These are phyloP conservation scores for Clarias fuscus DNA, from an alignment of 2,797 vertebrate genomes.

Conservation along the genomic window DNA sequence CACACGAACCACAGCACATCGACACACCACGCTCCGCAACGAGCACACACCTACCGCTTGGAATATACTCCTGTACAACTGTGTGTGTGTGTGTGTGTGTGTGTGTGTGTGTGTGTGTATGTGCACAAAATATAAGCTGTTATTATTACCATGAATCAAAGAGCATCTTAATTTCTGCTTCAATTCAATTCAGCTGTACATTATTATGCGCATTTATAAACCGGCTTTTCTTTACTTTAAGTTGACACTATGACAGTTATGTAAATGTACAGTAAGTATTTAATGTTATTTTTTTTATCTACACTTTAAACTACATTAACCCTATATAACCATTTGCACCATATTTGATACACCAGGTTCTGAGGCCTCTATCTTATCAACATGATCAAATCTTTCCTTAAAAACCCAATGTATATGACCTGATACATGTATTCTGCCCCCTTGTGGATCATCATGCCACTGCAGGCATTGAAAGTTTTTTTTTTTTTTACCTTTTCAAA, in stretches of 20 bases:
- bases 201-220: no score
- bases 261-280: neutral
- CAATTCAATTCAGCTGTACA: neutral
- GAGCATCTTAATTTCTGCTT: neutral
- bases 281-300: neutral
- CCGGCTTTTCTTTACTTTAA: neutral
- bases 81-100: neutral
- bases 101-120: neutral
- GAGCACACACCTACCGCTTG: neutral
- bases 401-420: no score
- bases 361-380: no score
- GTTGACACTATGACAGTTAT: neutral
- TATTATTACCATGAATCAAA: neutral
- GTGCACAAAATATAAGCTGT: neutral
- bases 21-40: neutral
- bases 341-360: no score
- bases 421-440: no score
- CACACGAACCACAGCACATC: neutral
- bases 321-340: no score
- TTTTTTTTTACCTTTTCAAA: no score
- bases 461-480: no score
- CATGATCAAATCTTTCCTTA: no score
- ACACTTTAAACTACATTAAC: neutral
- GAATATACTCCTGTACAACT: neutral
- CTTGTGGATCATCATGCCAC: no score